phyloP scores from a whole-genome alignment of 2,113 vertebrate genomes.

The Charina bottae region DNA sequence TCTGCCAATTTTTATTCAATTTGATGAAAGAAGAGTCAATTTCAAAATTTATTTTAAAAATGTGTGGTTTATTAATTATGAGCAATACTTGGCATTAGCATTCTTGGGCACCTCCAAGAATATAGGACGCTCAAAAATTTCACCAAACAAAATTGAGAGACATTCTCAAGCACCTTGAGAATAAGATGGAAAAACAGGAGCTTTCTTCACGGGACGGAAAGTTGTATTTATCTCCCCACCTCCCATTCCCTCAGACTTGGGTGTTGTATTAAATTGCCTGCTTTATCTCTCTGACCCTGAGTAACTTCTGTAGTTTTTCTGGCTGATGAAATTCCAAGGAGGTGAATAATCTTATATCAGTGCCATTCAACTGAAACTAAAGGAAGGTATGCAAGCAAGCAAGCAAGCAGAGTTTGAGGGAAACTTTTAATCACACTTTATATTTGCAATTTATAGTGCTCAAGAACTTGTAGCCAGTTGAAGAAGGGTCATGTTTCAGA shows the following conservation, averaged over 20 bases:
- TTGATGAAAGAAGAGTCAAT: background rate
- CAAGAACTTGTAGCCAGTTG: conserved; percentile 33
- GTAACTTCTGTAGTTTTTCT: background rate
- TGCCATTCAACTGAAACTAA: conserved; percentile 12
- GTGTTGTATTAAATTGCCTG: background rate
- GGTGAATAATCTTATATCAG: background rate
- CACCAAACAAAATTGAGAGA: too few relatives aligned
- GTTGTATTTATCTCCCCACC: background rate
- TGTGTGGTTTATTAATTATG: background rate
- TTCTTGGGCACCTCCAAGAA: too few relatives aligned
- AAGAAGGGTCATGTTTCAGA: conserved; percentile 39
- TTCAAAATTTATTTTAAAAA: background rate
- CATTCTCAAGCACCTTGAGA: too few relatives aligned
- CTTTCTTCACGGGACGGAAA: too few relatives aligned
- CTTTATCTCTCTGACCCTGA: background rate
- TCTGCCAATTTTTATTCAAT: background rate
- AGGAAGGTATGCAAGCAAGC: background rate
- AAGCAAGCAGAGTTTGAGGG: conserved; percentile 10
- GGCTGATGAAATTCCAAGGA: background rate
- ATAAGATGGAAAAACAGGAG: too few relatives aligned
- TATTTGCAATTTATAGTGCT: conserved; percentile 14
- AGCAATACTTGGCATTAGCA: too few relatives aligned
- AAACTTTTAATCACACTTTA: conserved; percentile 33
- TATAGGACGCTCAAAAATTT: too few relatives aligned
- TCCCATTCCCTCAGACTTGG: background rate